These are phyloP conservation scores for Saccopteryx leptura DNA, from an alignment of 2,113 vertebrate genomes.

Conservation along the genomic window DNA sequence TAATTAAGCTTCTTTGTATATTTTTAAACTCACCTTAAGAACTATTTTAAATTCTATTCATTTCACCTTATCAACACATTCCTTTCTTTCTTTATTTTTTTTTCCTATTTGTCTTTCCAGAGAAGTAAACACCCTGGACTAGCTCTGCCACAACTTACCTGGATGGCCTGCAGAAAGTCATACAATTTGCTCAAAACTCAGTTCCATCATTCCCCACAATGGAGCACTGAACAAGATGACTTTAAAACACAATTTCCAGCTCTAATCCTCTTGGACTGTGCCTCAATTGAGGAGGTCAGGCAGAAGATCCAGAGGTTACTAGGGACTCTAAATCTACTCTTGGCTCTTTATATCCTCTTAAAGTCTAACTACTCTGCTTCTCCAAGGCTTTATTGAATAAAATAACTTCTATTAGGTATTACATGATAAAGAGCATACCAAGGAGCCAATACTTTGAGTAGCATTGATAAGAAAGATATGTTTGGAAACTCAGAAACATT, in stretches of 20 bases:
- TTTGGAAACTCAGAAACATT: too few relatives aligned
- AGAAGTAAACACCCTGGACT: neutral
- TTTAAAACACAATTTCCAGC: neutral
- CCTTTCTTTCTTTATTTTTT: neutral
- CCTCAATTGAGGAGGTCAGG: neutral
- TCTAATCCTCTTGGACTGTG: neutral
- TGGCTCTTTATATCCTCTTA: neutral
- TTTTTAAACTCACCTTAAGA: neutral
- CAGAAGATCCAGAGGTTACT: neutral
- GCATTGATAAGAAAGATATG: neutral
- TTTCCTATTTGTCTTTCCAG: neutral
- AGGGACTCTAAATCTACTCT: neutral
- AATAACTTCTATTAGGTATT: slow-evolving; percentile 15
- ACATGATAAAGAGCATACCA: neutral
- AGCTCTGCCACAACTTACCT: neutral
- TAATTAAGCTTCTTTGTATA: neutral
- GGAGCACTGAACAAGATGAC: neutral
- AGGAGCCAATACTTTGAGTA: neutral
- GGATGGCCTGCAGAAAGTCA: neutral
- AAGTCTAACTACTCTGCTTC: neutral
- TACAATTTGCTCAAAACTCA: neutral
- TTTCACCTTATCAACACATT: neutral
- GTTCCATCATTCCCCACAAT: neutral
- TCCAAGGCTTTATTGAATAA: slow-evolving; percentile 38
- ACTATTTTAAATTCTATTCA: slow-evolving; percentile 43